phyloP scores from a whole-genome alignment of 2,113 vertebrate genomes.

The Hemibagrus wyckioides region DNA sequence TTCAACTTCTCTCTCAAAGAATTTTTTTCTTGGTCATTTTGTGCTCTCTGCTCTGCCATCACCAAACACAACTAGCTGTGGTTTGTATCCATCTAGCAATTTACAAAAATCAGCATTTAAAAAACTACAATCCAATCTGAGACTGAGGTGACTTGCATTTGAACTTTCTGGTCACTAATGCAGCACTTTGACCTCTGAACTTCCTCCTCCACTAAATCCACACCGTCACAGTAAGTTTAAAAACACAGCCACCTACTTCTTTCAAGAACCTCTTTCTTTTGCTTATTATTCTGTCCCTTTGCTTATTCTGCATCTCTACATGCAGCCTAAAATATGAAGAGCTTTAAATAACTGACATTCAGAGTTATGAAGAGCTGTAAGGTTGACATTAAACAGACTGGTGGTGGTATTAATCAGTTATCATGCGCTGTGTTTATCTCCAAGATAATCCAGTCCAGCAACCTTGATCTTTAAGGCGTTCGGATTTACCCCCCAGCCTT shows the following conservation, averaged over 20 bases:
- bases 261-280: not conserved
- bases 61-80: not conserved
- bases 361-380: conserved; percentile 46
- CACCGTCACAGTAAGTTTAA: not conserved
- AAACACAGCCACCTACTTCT: not conserved
- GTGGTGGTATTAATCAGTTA: conserved; percentile 37
- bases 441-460: conserved; percentile 29
- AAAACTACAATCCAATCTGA: not conserved
- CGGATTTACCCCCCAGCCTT: not conserved
- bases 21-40: not conserved
- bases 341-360: conserved; percentile 48
- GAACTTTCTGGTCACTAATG: not conserved
- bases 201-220: not conserved
- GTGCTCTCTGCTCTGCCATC: not conserved
- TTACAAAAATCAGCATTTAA: too few relatives aligned
- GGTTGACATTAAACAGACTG: conserved; percentile 55
- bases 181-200: not conserved
- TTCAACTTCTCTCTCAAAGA: not conserved
- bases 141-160: not conserved
- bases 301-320: not conserved
- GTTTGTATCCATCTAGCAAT: too few relatives aligned
- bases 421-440: conserved; percentile 41
- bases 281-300: not conserved
- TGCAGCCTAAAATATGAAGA: conserved; percentile 26
- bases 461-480: not conserved